A percentile compares a stretch with the other conserved stretches of the same genome.
These are phyloP conservation scores for Gallinago jamesoni DNA, from an alignment of 2,113 vertebrate genomes.

Conservation along the genomic window DNA sequence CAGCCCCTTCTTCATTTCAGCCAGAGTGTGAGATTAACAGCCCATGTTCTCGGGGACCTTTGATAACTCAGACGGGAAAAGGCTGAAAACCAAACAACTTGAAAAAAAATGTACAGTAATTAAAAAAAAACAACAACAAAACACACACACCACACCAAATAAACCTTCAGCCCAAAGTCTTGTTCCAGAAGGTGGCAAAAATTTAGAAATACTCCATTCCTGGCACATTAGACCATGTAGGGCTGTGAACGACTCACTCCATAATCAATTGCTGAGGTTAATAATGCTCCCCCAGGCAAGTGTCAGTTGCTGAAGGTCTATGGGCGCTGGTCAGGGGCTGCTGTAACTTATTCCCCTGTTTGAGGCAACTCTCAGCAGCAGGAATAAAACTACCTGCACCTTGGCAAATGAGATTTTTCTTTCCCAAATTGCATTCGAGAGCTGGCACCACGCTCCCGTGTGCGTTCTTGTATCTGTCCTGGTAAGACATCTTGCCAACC, in stretches of 20 bases:
- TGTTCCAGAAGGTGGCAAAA: background rate
- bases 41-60: background rate
- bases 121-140: background rate
- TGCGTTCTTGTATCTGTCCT: accelerated
- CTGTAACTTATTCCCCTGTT: background rate
- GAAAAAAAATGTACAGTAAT: background rate
- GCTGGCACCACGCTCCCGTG: accelerated
- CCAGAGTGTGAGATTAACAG: background rate
- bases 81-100: background rate
- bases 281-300: background rate
- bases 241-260: background rate
- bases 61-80: background rate
- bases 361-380: background rate
- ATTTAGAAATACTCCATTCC: background rate
- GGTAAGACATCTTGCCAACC: background rate
- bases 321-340: background rate
- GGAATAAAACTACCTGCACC: background rate
- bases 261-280: background rate
- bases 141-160: background rate
- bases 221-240: background rate
- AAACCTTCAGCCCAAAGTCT: background rate
- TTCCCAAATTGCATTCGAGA: background rate
- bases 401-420: background rate
- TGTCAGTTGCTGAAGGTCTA: background rate
- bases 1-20: background rate